Base-by-base conservation (phyloP, 2,888 invertebrate species). In the Rhimphoctona megacephalus region DNA sequence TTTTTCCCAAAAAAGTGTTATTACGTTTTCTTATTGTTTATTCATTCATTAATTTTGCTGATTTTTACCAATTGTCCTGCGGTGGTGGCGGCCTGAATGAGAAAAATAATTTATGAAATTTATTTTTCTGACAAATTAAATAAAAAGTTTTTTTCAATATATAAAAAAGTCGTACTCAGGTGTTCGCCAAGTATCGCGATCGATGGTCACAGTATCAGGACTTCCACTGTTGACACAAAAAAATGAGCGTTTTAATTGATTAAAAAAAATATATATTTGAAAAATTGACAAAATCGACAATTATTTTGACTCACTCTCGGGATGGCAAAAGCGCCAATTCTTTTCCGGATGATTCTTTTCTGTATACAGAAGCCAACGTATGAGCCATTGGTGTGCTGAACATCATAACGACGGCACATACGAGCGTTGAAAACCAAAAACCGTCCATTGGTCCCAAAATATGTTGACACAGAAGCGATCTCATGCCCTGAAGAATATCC, bases 401-500 rank as follows among this genome's bases (percentile, higher is more conserved):
- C 85, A 96, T 95, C 96, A 97, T 96, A 22, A 96, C 90, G 30
- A 94, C 92, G 70, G 92, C 95, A 92, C 94, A 96, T 19, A 96
- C 90, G 30, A 96, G 95, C 3, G 96, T 96, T 82, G 96, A 96
- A 81, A 97, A 96, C 97, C 97, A 97, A 94, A 96, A 96, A 8
- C 96, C 97, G 89, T 97, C 97, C 95, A 97, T 91, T 52, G 96
- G 96, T 69, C 96, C 96, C 69, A 97, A 94, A 89, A 96, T 96
- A 92, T 96, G 95, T 77, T 96, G 95, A 91, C 97, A 97, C 11
- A 96, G 90, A 85, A 96, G 94, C 1, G 96, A 94, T 87, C 97
- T 96, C 30, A 96, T 94, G 39, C 96, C 96, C 88, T 96, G 95
- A 90, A 96, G 96, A 49, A 97, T 96, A 67, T 96, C 95, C 95